Evolutionary conservation across 2,888 invertebrate species (phyloP), one percentile per base, ranked within the genome.

Genomic region (Eupeodes luniger): DNA sequence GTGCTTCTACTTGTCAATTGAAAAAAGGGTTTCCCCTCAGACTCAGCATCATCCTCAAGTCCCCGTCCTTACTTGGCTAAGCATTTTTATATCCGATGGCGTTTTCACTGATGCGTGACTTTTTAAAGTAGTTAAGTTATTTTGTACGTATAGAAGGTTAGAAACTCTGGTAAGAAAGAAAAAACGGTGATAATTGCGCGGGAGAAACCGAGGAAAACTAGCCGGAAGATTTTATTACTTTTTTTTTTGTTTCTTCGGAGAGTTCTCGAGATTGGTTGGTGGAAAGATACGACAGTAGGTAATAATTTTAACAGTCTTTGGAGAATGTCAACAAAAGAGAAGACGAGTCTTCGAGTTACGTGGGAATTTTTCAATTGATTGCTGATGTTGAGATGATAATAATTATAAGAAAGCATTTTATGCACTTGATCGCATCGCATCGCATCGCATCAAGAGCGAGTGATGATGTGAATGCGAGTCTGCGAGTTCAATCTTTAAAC

Each of bases 331-430:
- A 76, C 67, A 79, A 49, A 40, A 61, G 47, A 27, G 44, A n/a
- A 78, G 19, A 61, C 3, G 11, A 57, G 51, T 12, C 64, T n/a
- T 64, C 61, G 76, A 40, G 40, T 66, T 83, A 87, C 67, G 80
- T 87, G 87, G 67, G 87, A 87, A 87, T 87, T 83, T 84, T 55
- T 44, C 76, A 84, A 87, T 87, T 87, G 84, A 87, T 87, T 87
- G 55, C 87, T 72, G 75, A 40, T 40, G 40, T 9, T 4, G 47
- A 78, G 77, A 80, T 47, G 77, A 80, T 47, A 72, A 47, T 59
- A 77, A 84, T 87, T 87, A 40, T 40, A 40, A 67, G 66, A 70
- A 62, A 76, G 72, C 59, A 47, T 72, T 57, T 72, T 55, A 80
- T 74, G 80, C 67, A 74, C 61, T 75, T 80, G 79, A 87, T 83